These are phyloP conservation scores for Pseudanteris insignis DNA, from an alignment of 2,888 invertebrate species.

Conservation along the genomic window DNA sequence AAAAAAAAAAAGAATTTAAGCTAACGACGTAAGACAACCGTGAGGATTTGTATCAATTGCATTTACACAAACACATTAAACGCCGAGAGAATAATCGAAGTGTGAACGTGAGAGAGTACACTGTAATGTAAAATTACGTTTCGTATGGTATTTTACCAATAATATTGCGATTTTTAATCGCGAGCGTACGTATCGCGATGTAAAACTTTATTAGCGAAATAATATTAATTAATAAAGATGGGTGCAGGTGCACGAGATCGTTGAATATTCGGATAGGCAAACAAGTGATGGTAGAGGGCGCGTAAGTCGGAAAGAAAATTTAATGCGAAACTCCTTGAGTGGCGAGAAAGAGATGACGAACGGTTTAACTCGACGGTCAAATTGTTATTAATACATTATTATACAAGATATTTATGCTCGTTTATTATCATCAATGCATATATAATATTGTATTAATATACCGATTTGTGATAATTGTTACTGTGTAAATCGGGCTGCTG, in stretches of 20 bases:
- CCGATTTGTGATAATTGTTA: conserved; percentile 61
- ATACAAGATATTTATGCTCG: conserved; percentile 63
- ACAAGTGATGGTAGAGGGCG: background rate
- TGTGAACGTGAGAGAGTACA: conserved; percentile 56
- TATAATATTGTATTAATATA: conserved; percentile 60
- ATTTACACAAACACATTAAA: conserved; percentile 35
- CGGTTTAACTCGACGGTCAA: conserved; percentile 26
- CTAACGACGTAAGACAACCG: conserved; percentile 18
- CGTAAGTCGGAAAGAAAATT: background rate
- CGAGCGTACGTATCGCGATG: conserved; percentile 53
- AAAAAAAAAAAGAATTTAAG: conserved; percentile 13
- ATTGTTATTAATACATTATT: conserved; percentile 63
- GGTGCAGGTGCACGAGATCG: too few species aligned
- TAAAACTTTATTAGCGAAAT: conserved; percentile 47
- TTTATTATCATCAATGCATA: conserved; percentile 63
- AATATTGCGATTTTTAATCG: conserved; percentile 52
- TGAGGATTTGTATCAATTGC: conserved; percentile 42
- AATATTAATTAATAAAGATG: conserved; percentile 21
- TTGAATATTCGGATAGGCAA: too few species aligned
- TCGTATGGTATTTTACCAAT: conserved; percentile 71
- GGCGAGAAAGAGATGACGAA: conserved; percentile 1
- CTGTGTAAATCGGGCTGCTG: conserved; percentile 58
- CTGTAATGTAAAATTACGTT: conserved; percentile 71
- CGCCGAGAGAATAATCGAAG: conserved; percentile 12
- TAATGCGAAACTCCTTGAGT: conserved; percentile 9